Percentiles rank a stretch among this genome's conserved stretches.
These are phyloP conservation scores for Macrobrachium nipponense DNA, from an alignment of 1,140 invertebrate genomes.

Conservation along the genomic window DNA sequence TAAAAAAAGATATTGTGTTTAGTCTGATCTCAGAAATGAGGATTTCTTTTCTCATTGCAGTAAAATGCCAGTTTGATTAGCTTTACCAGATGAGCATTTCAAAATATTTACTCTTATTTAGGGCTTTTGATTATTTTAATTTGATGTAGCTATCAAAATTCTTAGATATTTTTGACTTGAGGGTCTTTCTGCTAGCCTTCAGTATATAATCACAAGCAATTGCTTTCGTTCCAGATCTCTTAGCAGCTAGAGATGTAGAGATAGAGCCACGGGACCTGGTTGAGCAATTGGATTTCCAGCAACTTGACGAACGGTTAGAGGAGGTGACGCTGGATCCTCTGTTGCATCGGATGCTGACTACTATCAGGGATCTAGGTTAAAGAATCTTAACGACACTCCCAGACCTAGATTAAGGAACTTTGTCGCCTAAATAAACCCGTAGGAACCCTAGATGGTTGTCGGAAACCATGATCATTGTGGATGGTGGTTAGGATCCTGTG, in stretches of 20 bases:
- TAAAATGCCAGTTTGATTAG: no score
- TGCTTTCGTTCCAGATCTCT: conserved; percentile 19
- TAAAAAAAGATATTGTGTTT: no score
- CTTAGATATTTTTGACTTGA: background rate
- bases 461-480: no score
- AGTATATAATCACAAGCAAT: background rate
- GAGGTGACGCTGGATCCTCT: conserved; percentile 19
- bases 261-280: conserved; percentile 43
- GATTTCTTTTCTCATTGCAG: no score
- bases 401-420: background rate
- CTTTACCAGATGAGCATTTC: no score
- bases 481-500: no score
- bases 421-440: background rate
- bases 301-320: conserved; percentile 40
- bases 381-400: no score
- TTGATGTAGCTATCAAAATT: no score
- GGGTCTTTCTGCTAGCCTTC: background rate
- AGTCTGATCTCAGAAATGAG: no score
- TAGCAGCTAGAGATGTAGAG: conserved; percentile 42
- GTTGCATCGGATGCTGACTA: conserved; percentile 28
- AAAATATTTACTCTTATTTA: no score
- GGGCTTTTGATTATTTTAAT: no score
- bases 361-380: conserved; percentile 45
- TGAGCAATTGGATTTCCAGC: conserved; percentile 49
- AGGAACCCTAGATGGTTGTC: no score